A percentile compares a stretch with the other conserved stretches of the same genome.
These are phyloP conservation scores for Semicossyphus pulcher DNA, from an alignment of 2,113 vertebrate genomes.

Conservation along the genomic window DNA sequence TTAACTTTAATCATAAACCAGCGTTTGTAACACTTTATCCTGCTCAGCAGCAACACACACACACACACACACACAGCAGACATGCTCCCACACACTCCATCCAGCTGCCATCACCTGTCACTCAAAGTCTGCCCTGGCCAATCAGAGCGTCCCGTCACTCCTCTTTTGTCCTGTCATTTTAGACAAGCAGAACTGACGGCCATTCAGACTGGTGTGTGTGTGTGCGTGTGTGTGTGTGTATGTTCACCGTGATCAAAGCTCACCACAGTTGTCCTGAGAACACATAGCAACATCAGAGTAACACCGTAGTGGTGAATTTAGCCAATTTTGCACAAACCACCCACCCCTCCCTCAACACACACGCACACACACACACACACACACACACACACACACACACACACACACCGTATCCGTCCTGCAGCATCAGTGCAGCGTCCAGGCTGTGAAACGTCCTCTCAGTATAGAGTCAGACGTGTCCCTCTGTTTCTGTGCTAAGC, in stretches of 20 bases:
- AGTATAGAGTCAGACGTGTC: too few species aligned
- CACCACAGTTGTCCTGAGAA: not conserved
- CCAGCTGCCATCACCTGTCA: constrained; percentile 66
- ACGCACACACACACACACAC: too few species aligned
- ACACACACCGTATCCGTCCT: too few species aligned
- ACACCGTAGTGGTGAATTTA: not conserved
- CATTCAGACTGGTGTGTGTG: constrained; percentile 42
- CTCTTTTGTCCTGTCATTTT: constrained; percentile 57
- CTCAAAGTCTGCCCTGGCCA: constrained; percentile 65
- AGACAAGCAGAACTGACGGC: constrained; percentile 60
- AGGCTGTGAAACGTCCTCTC: too few species aligned
- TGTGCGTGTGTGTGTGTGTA: constrained; percentile 39
- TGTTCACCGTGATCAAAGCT: constrained; percentile 48
- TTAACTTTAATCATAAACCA: too few species aligned
- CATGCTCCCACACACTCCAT: constrained; percentile 23
- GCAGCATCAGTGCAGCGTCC: too few species aligned
- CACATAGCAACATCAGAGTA: constrained; percentile 33
- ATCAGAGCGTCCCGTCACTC: constrained; percentile 53
- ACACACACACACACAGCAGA: constrained; percentile 12
- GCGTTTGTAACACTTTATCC: too few species aligned
- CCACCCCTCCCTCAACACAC: not conserved
- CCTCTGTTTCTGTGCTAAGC: too few species aligned
- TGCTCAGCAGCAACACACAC: too few species aligned
- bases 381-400: not conserved
- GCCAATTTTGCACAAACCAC: constrained; percentile 10